phyloP scores from a whole-genome alignment of 1,140 invertebrate genomes.

The Aporrectodea caliginosa region DNA sequence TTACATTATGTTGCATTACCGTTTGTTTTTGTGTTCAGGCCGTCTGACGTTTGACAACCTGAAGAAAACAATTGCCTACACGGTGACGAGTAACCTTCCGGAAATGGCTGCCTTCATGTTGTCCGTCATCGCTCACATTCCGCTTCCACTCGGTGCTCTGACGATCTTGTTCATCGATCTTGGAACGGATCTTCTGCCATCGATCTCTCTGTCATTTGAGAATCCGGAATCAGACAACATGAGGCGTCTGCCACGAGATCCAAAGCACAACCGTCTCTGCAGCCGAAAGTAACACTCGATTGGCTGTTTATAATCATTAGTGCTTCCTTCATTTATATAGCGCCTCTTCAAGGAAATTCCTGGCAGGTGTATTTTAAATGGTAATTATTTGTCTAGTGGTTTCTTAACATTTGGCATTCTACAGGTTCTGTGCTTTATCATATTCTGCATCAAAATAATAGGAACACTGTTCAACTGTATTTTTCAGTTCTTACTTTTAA shows the following conservation, averaged over 20 bases:
- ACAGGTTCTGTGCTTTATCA: no score
- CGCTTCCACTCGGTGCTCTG: slow-evolving; percentile 67
- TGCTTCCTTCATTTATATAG: no score
- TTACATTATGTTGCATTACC: no score
- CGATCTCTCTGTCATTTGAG: slow-evolving; percentile 84
- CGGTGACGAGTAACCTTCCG: slow-evolving; percentile 96
- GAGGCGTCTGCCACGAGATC: slow-evolving; percentile 91
- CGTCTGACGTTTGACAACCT: slow-evolving; percentile 74
- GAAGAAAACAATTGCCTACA: slow-evolving; percentile 99
- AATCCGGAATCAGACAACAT: slow-evolving; percentile 96
- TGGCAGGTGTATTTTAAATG: no score
- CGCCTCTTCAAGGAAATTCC: no score
- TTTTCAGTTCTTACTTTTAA: no score
- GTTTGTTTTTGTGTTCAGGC: slow-evolving; percentile 51
- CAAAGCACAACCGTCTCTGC: slow-evolving; percentile 48
- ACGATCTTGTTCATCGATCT: slow-evolving; percentile 98
- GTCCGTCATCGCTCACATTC: slow-evolving; percentile 42
- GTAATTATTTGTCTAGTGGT: no score
- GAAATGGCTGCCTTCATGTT: slow-evolving; percentile 81
- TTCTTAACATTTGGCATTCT: no score
- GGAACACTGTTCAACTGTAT: no score
- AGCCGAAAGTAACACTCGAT: no score
- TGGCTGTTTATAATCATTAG: no score
- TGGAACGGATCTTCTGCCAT: slow-evolving; percentile 83
- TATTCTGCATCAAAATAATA: no score